Evolutionary conservation across 1,140 invertebrate species (phyloP), one percentile per base, ranked within the genome.

Genomic region (Uloborus diversus): DNA sequence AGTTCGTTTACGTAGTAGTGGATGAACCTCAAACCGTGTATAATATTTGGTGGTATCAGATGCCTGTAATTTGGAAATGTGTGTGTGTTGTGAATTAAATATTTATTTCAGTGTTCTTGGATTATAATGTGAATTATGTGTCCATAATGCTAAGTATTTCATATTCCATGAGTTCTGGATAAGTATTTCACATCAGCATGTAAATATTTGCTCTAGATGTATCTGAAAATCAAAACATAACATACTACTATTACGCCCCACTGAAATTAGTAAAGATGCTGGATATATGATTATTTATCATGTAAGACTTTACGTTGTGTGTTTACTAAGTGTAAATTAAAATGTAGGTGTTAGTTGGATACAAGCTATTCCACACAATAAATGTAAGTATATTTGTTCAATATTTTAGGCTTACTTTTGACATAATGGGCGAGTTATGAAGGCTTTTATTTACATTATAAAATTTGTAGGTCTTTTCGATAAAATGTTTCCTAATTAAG

Each of bases 361-460:
- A 78, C 20, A 66, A 33, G 17, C 27, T 56, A 51, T 78, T 51
- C 56, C 59, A 42, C 73, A 62, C 73, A 78, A 78, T 78, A 78
- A 78, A 78, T 78, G 73, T 78, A 78, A 78, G 73, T 78, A 64
- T 20, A n/a, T 64, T 51, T 49, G 11, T 61, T 65, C 11, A 7
- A n/a, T 53, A 5, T 35, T 56, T 78, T 78, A 78, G 73, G 73
- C 73, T 78, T 78, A 78, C 30, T 57, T 65, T 78, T 65, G 59
- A 75, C 57, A 35, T 75, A 64, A 64, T 61, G 73, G 20, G 53
- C 30, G 49, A 9, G 9, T 62, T 64, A 42, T 65, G 35, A 51
- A 61, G 2, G 23, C 28, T 13, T 73, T 56, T 70, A 70, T 70
- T 70, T 70, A 70, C 68, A n/a, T 53, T 25, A 11, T 20, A 49